Evolutionary conservation across 2,797 vertebrate species (phyloP).

Genomic region (Parauchenoglanis punctatus): DNA sequence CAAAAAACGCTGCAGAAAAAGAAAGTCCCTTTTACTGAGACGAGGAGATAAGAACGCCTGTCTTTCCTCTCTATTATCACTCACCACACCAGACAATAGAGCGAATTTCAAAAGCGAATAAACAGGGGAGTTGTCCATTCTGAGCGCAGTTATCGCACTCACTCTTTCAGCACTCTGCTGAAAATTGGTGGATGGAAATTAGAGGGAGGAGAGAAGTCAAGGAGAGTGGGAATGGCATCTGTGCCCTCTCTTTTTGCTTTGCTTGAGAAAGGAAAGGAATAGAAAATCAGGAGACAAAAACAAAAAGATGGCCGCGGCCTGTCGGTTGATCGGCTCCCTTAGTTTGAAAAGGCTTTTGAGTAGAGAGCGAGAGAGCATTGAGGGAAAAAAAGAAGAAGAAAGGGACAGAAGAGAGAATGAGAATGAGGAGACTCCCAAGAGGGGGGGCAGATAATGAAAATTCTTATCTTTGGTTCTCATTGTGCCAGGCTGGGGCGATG

Average conservation of each 20-base stretch:
- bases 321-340: constrained; percentile 71
- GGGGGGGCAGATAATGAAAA: constrained; percentile 63
- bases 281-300: constrained; percentile 50
- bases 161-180: constrained; percentile 43
- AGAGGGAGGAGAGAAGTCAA: constrained; percentile 40
- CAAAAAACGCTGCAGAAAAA: constrained; percentile 66
- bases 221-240: constrained; percentile 39
- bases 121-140: constrained; percentile 83
- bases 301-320: constrained; percentile 65
- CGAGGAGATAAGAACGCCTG: constrained; percentile 78
- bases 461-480: constrained; percentile 66
- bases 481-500: constrained; percentile 56
- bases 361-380: constrained; percentile 58
- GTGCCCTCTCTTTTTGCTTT: constrained; percentile 69
- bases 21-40: constrained; percentile 78
- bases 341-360: constrained; percentile 66
- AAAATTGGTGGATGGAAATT: constrained; percentile 52
- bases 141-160: constrained; percentile 75
- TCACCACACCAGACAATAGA: constrained; percentile 78
- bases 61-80: constrained; percentile 81
- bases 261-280: constrained; percentile 62
- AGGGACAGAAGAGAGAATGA: constrained; percentile 41
- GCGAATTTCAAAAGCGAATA: constrained; percentile 83
- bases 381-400: constrained; percentile 26
- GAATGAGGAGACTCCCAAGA: constrained; percentile 52